These are phyloP conservation scores for Batillaria attramentaria DNA, from an alignment of 1,140 invertebrate species.

Conservation along the genomic window DNA sequence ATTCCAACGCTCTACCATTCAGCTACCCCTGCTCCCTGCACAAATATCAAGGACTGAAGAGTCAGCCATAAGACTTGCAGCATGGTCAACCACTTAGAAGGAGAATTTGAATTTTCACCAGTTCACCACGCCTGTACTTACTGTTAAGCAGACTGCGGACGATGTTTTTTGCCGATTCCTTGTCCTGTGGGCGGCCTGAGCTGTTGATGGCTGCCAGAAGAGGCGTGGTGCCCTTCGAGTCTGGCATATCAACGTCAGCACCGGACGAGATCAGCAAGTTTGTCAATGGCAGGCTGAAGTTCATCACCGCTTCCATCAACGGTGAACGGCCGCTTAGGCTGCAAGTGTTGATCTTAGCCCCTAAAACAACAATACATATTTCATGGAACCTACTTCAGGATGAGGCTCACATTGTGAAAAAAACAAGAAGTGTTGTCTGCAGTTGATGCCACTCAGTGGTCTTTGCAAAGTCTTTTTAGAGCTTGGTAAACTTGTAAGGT, in stretches of 20 bases:
- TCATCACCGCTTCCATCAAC: conserved; percentile 20
- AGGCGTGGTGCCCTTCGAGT: conserved; percentile 27
- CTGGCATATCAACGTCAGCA: conserved; percentile 5
- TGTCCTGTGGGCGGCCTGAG: not conserved
- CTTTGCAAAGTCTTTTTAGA: no score
- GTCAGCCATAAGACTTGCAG: no score
- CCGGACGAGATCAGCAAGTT: conserved; percentile 8
- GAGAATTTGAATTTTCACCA: no score
- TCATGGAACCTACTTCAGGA: no score
- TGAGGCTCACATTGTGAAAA: no score
- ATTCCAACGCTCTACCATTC: no score
- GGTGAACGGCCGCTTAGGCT: conserved; percentile 12
- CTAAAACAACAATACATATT: no score
- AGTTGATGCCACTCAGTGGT: not conserved
- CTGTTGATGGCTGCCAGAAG: not conserved
- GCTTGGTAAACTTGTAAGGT: no score
- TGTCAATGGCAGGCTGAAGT: not conserved
- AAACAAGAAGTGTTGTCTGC: not conserved
- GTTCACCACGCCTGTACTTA: no score
- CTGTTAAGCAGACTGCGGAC: conserved; percentile 22
- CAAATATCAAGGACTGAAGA: no score
- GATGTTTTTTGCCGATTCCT: not conserved
- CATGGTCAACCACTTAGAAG: no score
- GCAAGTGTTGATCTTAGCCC: conserved; percentile 17
- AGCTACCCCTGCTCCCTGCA: no score